Evolutionary conservation across 2,113 vertebrate species (phyloP).

Genomic region (Oryzias javanicus): DNA sequence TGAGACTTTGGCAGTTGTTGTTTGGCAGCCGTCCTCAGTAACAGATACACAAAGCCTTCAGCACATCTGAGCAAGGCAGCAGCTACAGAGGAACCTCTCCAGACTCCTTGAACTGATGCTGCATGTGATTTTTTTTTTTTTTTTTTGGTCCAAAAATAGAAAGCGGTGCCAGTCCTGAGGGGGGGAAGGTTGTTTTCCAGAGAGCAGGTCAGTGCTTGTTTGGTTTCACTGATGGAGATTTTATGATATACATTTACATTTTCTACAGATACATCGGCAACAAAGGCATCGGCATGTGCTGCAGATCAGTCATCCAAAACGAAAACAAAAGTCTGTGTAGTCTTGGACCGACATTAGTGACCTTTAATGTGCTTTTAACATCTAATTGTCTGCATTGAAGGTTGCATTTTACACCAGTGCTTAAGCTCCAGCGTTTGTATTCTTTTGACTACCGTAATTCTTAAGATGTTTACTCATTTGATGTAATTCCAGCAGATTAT

Average conservation of each 20-base stretch:
- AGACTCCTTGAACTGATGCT: conserved; percentile 8
- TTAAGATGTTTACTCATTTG: too few species aligned
- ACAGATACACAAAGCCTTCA: conserved; percentile 28
- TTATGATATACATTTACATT: background rate
- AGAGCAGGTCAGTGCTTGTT: background rate
- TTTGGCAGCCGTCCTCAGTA: conserved; percentile 19
- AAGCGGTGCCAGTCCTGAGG: conserved; percentile 10
- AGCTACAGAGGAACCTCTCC: conserved; percentile 7
- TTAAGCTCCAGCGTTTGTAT: too few species aligned
- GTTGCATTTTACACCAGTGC: too few species aligned
- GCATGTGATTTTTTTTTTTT: conserved; percentile 2
- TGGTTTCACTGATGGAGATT: background rate
- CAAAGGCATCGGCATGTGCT: too few species aligned
- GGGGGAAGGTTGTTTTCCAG: conserved; percentile 7
- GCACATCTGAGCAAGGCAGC: conserved; percentile 25
- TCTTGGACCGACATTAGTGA: too few species aligned
- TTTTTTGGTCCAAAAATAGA: conserved; percentile 9
- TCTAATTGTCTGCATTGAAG: too few species aligned
- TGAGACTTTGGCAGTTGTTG: conserved; percentile 27
- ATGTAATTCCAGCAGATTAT: too few species aligned
- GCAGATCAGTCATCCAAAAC: too few species aligned
- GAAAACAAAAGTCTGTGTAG: too few species aligned
- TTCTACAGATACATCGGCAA: too few species aligned
- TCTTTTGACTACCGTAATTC: too few species aligned
- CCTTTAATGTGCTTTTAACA: too few species aligned